Conservation (phyloP, 2,797 vertebrate species). For the Triplophysa yarkandensis region DNA sequence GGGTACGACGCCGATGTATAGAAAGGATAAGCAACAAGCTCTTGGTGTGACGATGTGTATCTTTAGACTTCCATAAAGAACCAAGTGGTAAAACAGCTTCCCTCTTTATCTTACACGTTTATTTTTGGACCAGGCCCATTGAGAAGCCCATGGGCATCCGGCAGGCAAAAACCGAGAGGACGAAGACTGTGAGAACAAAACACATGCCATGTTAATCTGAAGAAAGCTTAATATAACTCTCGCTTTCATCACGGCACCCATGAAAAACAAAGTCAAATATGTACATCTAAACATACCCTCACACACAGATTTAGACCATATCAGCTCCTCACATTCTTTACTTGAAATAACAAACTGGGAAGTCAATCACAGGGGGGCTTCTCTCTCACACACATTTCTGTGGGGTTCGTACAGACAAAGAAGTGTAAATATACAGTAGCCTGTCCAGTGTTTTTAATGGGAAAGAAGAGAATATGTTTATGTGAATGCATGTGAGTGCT, state of each 20-base stretch:
- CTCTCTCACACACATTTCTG: conserved; percentile 8
- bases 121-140: conserved; percentile 53
- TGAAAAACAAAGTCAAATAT: conserved; percentile 23
- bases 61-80: conserved; percentile 49
- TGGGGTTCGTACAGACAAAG: conserved; percentile 8
- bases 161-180: conserved; percentile 4
- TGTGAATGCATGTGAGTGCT: conserved; percentile 44
- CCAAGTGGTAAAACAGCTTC: conserved; percentile 51
- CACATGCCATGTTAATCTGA: conserved; percentile 28
- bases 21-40: neutral
- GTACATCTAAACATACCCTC: conserved; percentile 25
- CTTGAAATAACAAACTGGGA: conserved; percentile 47
- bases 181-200: neutral
- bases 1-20: neutral
- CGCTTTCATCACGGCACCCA: conserved; percentile 21
- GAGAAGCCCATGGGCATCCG: conserved; percentile 42
- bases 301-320: conserved; percentile 28
- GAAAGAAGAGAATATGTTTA: conserved; percentile 6
- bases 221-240: conserved; percentile 32
- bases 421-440: conserved; percentile 28
- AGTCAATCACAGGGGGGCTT: neutral
- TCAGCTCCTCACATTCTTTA: conserved; percentile 31
- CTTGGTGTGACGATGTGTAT: conserved; percentile 14
- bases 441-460: conserved; percentile 28
- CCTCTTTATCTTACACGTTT: conserved; percentile 57